These are phyloP conservation scores for Hymenopus coronatus DNA, from an alignment of 2,888 invertebrate genomes.

Conservation along the genomic window DNA sequence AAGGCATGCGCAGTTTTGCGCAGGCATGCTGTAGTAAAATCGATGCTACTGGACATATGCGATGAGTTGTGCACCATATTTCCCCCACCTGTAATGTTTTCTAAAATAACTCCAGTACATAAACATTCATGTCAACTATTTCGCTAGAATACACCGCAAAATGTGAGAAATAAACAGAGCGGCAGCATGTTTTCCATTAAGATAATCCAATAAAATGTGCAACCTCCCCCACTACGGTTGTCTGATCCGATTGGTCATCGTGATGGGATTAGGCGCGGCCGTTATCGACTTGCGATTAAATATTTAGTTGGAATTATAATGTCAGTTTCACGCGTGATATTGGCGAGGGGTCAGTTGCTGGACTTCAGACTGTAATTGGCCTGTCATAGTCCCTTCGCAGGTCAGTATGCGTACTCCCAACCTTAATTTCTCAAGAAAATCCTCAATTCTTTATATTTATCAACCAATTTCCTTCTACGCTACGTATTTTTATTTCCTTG, in stretches of 20 bases:
- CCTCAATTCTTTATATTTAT: too few relatives aligned
- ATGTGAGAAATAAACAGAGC: background rate
- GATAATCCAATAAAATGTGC: background rate
- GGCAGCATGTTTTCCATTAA: background rate
- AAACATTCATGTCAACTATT: background rate
- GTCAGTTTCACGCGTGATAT: background rate
- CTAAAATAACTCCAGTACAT: background rate
- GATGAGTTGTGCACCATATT: background rate
- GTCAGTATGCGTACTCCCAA: background rate
- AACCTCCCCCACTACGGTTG: background rate
- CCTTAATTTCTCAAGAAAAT: too few relatives aligned
- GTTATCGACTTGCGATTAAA: background rate
- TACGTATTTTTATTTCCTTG: too few relatives aligned
- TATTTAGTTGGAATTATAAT: background rate
- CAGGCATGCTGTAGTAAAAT: background rate
- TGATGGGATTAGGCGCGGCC: background rate
- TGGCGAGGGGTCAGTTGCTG: background rate
- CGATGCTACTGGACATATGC: background rate
- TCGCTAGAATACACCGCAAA: background rate
- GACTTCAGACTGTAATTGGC: background rate
- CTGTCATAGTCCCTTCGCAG: background rate
- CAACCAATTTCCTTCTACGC: too few relatives aligned
- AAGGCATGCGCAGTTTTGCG: background rate
- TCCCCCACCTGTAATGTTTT: background rate
- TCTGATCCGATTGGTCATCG: background rate